phyloP scores from a whole-genome alignment of 2,113 vertebrate genomes.

The Asarcornis scutulata region DNA sequence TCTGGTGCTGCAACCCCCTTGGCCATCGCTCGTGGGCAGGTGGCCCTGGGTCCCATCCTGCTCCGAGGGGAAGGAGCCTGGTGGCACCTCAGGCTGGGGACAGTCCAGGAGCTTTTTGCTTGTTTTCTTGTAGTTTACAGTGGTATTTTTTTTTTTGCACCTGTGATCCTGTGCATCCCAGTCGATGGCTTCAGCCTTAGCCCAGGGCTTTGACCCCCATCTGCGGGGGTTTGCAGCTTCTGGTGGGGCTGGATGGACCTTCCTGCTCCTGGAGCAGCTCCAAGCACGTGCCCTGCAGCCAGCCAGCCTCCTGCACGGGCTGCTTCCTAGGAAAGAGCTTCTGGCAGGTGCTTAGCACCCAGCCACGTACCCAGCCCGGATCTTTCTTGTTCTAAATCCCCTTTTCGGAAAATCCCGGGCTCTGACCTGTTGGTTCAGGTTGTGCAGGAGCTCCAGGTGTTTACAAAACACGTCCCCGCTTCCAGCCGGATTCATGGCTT shows the following conservation, averaged over 20 bases:
- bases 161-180: not conserved
- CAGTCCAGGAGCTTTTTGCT: not conserved
- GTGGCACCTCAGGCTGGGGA: not conserved
- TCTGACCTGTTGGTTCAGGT: not conserved
- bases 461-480: not conserved
- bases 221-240: accelerated
- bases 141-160: accelerated
- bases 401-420: not conserved
- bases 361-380: accelerated
- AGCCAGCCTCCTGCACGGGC: not conserved
- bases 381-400: not conserved
- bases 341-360: not conserved
- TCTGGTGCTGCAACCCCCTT: not conserved
- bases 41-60: not conserved
- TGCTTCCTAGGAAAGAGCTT: not conserved
- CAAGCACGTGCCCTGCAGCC: not conserved
- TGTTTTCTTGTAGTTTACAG: not conserved
- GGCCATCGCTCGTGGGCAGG: not conserved
- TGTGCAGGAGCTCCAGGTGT: not conserved
- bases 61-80: accelerated
- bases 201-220: not conserved
- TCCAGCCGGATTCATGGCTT: not conserved
- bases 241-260: not conserved
- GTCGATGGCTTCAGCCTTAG: not conserved
- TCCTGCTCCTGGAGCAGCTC: not conserved